Conservation (phyloP, 2,888 invertebrate species). For the Eupithecia dodoneata region DNA sequence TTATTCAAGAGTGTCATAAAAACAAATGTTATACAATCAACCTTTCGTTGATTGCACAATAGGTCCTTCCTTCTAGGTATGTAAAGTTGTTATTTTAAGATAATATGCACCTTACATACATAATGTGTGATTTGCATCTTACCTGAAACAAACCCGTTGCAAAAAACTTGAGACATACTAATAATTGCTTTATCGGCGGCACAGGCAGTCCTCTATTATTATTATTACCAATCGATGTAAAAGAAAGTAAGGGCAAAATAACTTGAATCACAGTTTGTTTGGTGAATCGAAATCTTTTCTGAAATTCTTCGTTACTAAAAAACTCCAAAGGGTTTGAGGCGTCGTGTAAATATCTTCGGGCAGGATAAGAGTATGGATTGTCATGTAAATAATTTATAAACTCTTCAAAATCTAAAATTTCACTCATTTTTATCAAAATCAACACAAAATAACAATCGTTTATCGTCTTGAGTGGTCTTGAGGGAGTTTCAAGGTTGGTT, state of each 20-base stretch:
- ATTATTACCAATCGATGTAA: conserved; percentile 1
- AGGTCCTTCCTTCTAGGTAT: neutral
- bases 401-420: no score
- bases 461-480: no score
- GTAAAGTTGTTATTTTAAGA: neutral
- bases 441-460: no score
- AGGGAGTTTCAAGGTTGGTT: no score
- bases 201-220: neutral
- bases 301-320: neutral
- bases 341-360: no score
- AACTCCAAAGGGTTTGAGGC: no score
- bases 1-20: no score
- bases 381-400: no score
- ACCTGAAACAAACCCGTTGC: conserved; percentile 4
- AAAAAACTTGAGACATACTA: neutral
- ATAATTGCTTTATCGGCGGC: conserved; percentile 6
- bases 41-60: conserved; percentile 4
- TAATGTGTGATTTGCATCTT: conserved; percentile 3
- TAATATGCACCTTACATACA: neutral
- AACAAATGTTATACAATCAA: no score
- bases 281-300: neutral
- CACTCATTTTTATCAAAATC: no score
- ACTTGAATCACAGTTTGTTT: conserved; percentile 7
- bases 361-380: no score
- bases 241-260: neutral